phyloP scores from a whole-genome alignment of 2,888 invertebrate genomes.

The Alentia gelatinosa region DNA sequence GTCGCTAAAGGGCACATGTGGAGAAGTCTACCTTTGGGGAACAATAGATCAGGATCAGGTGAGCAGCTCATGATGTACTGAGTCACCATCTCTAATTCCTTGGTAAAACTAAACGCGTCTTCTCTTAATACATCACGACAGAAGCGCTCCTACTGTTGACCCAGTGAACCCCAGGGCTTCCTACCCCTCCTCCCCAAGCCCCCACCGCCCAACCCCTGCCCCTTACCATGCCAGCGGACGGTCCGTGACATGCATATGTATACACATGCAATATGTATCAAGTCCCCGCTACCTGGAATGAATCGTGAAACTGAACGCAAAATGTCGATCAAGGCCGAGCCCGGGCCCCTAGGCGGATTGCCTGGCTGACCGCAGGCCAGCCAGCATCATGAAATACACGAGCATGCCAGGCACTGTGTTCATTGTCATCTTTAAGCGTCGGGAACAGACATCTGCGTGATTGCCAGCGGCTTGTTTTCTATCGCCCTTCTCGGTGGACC shows the following conservation, averaged over 20 bases:
- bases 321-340: background rate
- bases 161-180: background rate
- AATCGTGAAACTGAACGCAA: background rate
- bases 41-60: background rate
- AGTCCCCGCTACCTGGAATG: background rate
- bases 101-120: background rate
- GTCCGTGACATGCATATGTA: background rate
- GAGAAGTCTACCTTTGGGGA: background rate
- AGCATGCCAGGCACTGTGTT: background rate
- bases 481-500: background rate
- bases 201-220: background rate
- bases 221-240: background rate
- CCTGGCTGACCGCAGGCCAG: background rate
- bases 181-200: background rate
- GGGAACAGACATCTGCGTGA: background rate
- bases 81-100: background rate
- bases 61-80: background rate
- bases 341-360: background rate
- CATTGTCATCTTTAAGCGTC: background rate
- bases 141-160: background rate
- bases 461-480: background rate
- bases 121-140: constrained; percentile 1
- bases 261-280: background rate
- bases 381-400: no score
- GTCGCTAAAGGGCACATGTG: no score